Evolutionary conservation across 2,888 invertebrate genomes (phyloP).

Genomic region (Drosophila infuscata): DNA sequence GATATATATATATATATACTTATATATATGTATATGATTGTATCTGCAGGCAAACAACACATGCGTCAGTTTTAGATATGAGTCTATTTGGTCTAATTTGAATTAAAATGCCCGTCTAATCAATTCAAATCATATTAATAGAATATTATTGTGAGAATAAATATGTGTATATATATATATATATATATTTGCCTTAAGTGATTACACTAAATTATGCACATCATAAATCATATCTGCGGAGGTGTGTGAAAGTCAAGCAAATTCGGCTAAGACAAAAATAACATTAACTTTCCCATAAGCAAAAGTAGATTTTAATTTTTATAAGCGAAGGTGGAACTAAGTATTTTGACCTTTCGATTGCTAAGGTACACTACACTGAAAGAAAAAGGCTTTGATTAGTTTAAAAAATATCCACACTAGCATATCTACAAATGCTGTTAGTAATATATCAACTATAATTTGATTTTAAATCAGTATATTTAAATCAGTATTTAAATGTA

Average conservation of each 20-base stretch:
- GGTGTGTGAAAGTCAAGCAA: not conserved
- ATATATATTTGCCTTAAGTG: not conserved
- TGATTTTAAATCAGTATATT: not conserved
- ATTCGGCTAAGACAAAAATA: not conserved
- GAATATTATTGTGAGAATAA: not conserved
- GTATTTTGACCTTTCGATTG: not conserved
- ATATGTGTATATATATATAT: not conserved
- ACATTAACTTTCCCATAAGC: not conserved
- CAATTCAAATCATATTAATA: conserved; percentile 2
- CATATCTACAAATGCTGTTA: not conserved
- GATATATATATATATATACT: not conserved
- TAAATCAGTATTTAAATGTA: not conserved
- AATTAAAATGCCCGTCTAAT: conserved; percentile 10
- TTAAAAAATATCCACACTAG: too few species aligned
- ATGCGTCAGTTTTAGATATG: not conserved
- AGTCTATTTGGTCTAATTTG: conserved; percentile 1
- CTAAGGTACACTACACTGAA: not conserved
- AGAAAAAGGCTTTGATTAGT: not conserved
- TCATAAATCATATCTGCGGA: not conserved
- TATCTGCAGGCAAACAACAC: not conserved
- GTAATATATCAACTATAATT: not conserved
- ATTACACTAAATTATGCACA: not conserved
- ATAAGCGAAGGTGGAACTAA: not conserved
- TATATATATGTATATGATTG: not conserved
- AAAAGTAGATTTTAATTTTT: not conserved